A percentile compares a stretch with the other conserved stretches of the same genome.
phyloP scores from a whole-genome alignment of 2,888 invertebrate genomes.

The Eilema sororculum region DNA sequence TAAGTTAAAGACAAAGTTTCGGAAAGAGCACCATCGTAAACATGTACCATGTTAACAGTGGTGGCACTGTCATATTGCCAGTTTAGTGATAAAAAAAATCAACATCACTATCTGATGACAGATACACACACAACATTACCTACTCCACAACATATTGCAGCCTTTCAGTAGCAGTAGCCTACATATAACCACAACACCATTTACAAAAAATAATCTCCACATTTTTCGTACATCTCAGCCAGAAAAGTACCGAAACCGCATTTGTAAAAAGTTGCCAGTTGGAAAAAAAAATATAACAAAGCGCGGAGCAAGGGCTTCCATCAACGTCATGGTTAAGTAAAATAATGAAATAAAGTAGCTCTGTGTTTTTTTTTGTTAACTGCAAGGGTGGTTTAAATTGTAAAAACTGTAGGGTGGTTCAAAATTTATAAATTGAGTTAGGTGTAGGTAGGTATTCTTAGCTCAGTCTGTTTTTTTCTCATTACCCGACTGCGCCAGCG shows the following conservation, averaged over 20 bases:
- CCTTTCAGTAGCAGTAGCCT: not conserved
- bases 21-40: no score
- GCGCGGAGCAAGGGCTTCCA: slow-evolving; percentile 8
- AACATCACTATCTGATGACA: not conserved
- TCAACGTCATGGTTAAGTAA: slow-evolving; percentile 35
- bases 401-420: not conserved
- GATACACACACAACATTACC: not conserved
- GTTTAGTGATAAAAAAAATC: not conserved
- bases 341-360: slow-evolving; percentile 18
- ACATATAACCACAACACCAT: slow-evolving; percentile 21
- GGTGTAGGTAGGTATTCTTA: slow-evolving; percentile 8
- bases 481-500: no score
- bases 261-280: slow-evolving; percentile 18
- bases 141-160: not conserved
- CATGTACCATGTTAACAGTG: no score
- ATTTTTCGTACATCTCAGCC: slow-evolving; percentile 21
- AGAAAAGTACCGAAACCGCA: slow-evolving; percentile 38
- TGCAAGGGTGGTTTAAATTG: slow-evolving; percentile 12
- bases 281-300: slow-evolving; percentile 7
- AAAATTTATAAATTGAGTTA: slow-evolving; percentile 1
- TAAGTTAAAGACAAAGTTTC: no score
- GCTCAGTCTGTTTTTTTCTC: not conserved
- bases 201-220: slow-evolving; percentile 23
- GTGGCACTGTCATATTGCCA: no score
- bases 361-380: slow-evolving; percentile 16